A percentile compares a stretch with the other conserved stretches of the same genome.
phyloP scores from a whole-genome alignment of 2,113 vertebrate species.

The Limanda limanda region DNA sequence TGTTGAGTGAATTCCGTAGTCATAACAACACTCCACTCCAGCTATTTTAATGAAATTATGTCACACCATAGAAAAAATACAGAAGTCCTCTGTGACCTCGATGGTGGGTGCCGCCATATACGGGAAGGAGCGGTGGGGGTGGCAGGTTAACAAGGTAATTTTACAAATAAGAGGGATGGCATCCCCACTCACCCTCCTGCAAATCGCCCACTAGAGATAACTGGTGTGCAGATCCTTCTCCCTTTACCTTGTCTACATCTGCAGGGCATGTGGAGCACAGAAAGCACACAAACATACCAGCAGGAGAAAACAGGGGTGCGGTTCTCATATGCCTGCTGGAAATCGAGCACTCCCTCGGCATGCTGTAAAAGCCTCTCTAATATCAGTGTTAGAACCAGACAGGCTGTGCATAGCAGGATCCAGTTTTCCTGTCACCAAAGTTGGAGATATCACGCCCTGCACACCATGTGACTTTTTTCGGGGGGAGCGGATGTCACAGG shows the following conservation, averaged over 20 bases:
- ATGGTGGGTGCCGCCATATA: no score
- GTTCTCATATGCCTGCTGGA: constrained; percentile 73
- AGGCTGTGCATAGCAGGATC: constrained; percentile 37
- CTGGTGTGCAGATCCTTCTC: constrained; percentile 12
- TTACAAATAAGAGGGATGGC: neutral
- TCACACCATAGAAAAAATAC: no score
- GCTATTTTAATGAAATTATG: no score
- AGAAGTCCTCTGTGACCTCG: no score
- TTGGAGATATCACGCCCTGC: constrained; percentile 67
- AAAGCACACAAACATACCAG: constrained; percentile 68
- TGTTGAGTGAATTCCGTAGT: no score
- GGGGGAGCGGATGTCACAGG: constrained; percentile 64
- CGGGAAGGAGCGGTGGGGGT: neutral
- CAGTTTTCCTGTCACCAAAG: constrained; percentile 55
- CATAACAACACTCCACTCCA: no score
- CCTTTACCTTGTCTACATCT: constrained; percentile 70
- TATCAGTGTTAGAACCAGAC: constrained; percentile 70
- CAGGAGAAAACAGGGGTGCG: constrained; percentile 68
- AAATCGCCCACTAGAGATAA: constrained; percentile 18
- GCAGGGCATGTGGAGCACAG: constrained; percentile 73
- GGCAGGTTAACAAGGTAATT: neutral
- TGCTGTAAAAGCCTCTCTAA: constrained; percentile 72
- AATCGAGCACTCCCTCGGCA: constrained; percentile 65
- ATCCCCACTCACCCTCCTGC: neutral
- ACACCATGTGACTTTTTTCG: constrained; percentile 64